Conservation (phyloP, 2,797 vertebrate species). For the Gila robusta region DNA sequence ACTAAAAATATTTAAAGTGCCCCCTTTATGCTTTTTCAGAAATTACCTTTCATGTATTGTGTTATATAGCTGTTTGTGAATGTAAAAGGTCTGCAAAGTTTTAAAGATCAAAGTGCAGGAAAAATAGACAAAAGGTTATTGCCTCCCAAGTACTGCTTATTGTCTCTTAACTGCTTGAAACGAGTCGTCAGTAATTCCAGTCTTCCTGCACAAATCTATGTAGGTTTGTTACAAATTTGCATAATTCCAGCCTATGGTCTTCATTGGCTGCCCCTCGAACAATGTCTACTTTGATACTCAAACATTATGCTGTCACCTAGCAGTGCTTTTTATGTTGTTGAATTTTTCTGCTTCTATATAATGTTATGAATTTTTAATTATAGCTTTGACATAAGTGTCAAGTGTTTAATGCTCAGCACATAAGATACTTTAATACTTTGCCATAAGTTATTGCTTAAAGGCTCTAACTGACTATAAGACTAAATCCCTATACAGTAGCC, state of each 20-base stretch:
- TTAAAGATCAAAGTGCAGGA: not conserved
- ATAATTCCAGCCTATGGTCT: not conserved
- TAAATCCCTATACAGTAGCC: slow-evolving; percentile 8
- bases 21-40: too few relatives aligned
- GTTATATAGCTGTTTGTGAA: not conserved
- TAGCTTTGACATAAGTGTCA: slow-evolving; percentile 1
- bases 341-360: not conserved
- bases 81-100: not conserved
- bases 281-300: not conserved
- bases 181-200: not conserved
- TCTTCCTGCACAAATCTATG: not conserved
- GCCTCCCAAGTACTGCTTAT: not conserved
- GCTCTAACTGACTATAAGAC: slow-evolving; percentile 14
- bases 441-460: slow-evolving; percentile 20
- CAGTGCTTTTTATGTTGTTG: not conserved
- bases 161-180: not conserved
- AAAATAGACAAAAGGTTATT: not conserved
- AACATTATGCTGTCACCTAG: not conserved
- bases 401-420: slow-evolving; percentile 4
- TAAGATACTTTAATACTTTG: slow-evolving; percentile 12
- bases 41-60: too few relatives aligned
- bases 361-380: not conserved
- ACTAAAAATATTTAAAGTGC: too few relatives aligned
- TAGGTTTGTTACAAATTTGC: not conserved
- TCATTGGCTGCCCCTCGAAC: not conserved